Evolutionary conservation across 2,888 invertebrate genomes (phyloP).

Genomic region (Heliconius erato): DNA sequence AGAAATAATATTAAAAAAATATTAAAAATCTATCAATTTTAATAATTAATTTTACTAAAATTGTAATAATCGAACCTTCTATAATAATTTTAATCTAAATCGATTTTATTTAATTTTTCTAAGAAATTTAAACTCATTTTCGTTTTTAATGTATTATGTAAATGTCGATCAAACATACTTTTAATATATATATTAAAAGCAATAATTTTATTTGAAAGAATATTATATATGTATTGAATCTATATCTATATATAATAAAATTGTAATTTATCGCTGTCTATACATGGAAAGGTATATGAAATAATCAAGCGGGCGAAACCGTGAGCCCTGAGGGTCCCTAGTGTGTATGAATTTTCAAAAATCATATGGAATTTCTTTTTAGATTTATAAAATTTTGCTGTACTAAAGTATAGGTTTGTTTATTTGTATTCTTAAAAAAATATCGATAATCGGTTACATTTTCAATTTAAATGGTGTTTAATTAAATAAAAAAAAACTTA

Average conservation of each 20-base stretch:
- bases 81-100: not conserved
- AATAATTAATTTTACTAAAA: not conserved
- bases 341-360: no score
- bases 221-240: no score
- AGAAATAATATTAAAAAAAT: no score
- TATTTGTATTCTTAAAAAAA: not conserved
- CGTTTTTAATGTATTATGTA: not conserved
- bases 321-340: no score
- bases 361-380: no score
- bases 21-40: not conserved
- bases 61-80: not conserved
- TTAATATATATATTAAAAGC: not conserved
- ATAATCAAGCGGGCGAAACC: no score
- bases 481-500: not conserved
- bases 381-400: no score
- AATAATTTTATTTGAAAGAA: no score
- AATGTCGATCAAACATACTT: conserved; percentile 4
- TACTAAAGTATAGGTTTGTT: no score
- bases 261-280: no score
- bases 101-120: not conserved
- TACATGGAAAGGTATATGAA: no score
- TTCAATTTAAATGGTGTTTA: not conserved
- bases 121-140: not conserved
- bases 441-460: not conserved
- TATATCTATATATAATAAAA: no score